Evolutionary conservation across 2,888 invertebrate genomes (phyloP), one percentile per base, ranked within the genome.

Genomic region (Tetramorium bicarinatum): DNA sequence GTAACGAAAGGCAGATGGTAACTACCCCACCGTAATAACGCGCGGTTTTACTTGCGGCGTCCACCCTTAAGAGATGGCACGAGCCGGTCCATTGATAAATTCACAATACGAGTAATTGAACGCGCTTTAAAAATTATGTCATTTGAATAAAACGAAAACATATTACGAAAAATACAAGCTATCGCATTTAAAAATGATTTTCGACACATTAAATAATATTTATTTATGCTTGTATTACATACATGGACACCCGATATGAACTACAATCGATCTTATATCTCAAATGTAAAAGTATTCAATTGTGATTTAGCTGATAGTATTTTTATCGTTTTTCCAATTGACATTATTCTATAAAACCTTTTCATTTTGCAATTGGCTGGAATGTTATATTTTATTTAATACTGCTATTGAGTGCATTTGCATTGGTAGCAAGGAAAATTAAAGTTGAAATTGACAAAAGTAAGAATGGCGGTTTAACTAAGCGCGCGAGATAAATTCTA

Each of bases 1-100:
- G 90, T 91, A 90, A 85, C 79, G 87, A 87, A 89, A 82, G 86
- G 91, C 93, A 94, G 93, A 93, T 93, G 93, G 92, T 87, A 89
- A 86, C 90, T 91, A 91, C 91, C 91, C 92, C 91, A 88, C 87
- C 82, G 87, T 89, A 90, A 90, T 91, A 91, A 89, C 87, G 83
- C 88, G 89, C 84, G 89, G 89, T 89, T 92, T 87, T 86, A 69
- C 87, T 87, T 71, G 84, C 85, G 87, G 74, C 80, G 80, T 74
- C 59, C 89, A 88, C 89, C 89, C 90, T 87, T 85, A 64, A 82
- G 77, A 86, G 77, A 52, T 84, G 80, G 52, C 25, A 34, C 80
- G 76, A 77, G 66, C 52, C 67, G 44, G 49, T 29, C 15, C 49
- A 41, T 67, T 66, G 72, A 66, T 66, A 62, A 77, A 85, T 79